These are phyloP conservation scores for Sebastes steindachneri DNA, from an alignment of 2,797 vertebrate species.

Conservation along the genomic window DNA sequence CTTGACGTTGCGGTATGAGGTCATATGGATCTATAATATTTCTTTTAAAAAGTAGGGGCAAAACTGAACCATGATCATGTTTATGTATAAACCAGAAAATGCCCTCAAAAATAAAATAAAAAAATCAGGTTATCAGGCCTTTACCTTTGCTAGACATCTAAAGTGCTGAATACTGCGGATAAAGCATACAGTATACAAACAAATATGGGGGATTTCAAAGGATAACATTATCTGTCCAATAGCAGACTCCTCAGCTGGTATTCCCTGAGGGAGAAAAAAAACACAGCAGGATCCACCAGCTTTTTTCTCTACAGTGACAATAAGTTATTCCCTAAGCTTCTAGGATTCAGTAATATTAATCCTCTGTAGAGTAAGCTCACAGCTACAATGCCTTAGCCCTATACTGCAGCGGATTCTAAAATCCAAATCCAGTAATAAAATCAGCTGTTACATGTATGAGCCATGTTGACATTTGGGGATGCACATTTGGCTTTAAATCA, in stretches of 20 bases:
- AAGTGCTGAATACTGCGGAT: conserved; percentile 45
- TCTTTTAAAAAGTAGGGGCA: neutral
- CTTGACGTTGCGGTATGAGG: neutral
- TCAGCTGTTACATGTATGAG: conserved; percentile 58
- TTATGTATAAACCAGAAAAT: neutral
- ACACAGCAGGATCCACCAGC: conserved; percentile 51
- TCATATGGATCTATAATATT: neutral
- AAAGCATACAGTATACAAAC: conserved; percentile 45
- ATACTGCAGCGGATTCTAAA: conserved; percentile 40
- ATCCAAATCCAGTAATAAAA: conserved; percentile 71
- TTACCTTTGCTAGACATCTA: conserved; percentile 32
- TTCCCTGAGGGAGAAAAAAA: conserved; percentile 52
- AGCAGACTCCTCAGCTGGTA: conserved; percentile 55
- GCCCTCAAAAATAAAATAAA: neutral
- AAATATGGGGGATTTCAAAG: conserved; percentile 60
- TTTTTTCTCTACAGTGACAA: conserved; percentile 62
- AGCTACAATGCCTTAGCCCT: conserved; percentile 44
- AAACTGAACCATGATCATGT: neutral
- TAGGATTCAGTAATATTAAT: conserved; percentile 71
- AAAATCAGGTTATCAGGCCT: conserved; percentile 8
- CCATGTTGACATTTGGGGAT: conserved; percentile 69
- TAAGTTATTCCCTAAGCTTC: conserved; percentile 70
- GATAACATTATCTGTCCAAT: conserved; percentile 66
- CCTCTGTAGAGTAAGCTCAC: conserved; percentile 54
- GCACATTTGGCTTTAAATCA: conserved; percentile 68